phyloP scores from a whole-genome alignment of 2,113 vertebrate genomes.

The Actenoides lindsayi region DNA sequence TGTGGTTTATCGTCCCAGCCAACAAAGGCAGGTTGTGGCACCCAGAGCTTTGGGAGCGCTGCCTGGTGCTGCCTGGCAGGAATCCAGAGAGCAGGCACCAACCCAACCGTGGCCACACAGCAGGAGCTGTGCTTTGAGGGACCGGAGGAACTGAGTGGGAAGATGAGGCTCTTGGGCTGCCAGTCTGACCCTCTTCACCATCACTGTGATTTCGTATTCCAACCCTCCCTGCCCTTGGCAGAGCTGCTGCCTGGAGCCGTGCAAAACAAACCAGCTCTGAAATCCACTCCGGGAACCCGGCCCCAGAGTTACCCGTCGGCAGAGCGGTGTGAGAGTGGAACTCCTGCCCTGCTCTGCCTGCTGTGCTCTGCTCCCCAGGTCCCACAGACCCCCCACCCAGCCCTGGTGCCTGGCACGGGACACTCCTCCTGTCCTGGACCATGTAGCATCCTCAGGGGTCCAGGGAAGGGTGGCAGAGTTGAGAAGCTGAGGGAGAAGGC shows the following conservation, averaged over 20 bases:
- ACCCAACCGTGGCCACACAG: fast-evolving
- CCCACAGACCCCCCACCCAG: not conserved
- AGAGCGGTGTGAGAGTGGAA: not conserved
- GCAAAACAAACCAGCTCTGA: not conserved
- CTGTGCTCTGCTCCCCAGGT: not conserved
- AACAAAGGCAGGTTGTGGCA: not conserved
- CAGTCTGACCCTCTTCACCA: not conserved
- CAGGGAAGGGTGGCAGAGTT: not conserved
- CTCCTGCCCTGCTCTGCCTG: not conserved
- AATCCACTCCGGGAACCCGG: not conserved
- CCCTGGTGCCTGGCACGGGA: not conserved
- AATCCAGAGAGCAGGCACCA: not conserved
- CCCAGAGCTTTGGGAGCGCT: not conserved
- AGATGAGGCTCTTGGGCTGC: not conserved
- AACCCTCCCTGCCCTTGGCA: not conserved
- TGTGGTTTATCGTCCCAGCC: not conserved
- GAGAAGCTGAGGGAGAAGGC: not conserved
- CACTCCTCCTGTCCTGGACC: not conserved
- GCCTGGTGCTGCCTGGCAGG: not conserved
- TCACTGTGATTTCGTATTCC: not conserved
- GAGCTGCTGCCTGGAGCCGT: not conserved
- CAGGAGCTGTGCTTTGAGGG: not conserved
- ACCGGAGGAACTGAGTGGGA: not conserved
- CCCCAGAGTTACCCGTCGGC: not conserved
- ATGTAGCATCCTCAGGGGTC: not conserved